Percentiles rank a stretch among this genome's conserved stretches.
Conservation (phyloP, 2,797 vertebrate species). For the Sebastes variabilis region DNA sequence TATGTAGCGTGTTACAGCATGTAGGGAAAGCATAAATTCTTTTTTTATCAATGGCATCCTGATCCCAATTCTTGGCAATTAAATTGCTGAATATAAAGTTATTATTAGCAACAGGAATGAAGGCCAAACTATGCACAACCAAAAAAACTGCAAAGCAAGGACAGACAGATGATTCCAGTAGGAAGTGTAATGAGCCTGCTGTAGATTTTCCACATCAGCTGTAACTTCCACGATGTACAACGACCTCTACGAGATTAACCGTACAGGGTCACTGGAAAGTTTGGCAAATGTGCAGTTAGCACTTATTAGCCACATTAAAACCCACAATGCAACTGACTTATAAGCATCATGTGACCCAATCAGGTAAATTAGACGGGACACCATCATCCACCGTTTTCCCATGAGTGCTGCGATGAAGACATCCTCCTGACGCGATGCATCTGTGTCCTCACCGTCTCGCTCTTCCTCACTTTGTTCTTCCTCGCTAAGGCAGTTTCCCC, state of each 20-base stretch:
- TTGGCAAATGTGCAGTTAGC: constrained; percentile 43
- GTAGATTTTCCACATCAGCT: constrained; percentile 59
- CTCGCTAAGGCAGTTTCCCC: constrained; percentile 36
- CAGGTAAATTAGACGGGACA: constrained; percentile 52
- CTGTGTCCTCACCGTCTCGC: constrained; percentile 55
- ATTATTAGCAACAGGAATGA: not conserved
- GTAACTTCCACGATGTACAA: constrained; percentile 28
- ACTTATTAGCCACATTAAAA: constrained; percentile 48
- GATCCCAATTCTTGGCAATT: not conserved
- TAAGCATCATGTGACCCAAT: constrained; percentile 37
- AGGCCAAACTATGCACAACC: not conserved
- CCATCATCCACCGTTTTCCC: constrained; percentile 24
- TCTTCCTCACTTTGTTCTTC: constrained; percentile 48
- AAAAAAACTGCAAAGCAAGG: not conserved
- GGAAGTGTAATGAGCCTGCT: constrained; percentile 16
- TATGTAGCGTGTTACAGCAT: not conserved
- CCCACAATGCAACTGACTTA: constrained; percentile 29
- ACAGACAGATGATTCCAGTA: not conserved
- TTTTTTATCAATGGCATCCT: not conserved
- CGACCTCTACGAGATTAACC: constrained; percentile 50
- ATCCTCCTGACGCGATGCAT: constrained; percentile 60
- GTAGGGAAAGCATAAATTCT: not conserved
- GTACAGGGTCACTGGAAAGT: constrained; percentile 65
- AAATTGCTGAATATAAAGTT: not conserved
- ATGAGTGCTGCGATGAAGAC: constrained; percentile 20